Evolutionary conservation across 2,113 vertebrate species (phyloP).

Genomic region (Xyrauchen texanus): DNA sequence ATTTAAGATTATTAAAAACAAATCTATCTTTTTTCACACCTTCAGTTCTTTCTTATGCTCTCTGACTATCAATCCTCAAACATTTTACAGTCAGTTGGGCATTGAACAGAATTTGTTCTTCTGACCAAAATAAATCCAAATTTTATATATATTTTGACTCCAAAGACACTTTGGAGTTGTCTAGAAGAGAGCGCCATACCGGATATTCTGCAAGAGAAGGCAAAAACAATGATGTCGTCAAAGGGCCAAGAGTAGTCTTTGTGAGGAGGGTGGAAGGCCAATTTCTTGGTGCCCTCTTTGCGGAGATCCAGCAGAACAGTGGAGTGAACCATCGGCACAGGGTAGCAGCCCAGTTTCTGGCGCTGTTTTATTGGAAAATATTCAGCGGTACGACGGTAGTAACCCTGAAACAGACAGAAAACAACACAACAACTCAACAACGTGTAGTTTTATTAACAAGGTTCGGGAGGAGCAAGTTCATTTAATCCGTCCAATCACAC

Average conservation of each 20-base stretch:
- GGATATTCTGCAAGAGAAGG: constrained; percentile 86
- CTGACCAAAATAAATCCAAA: constrained; percentile 7
- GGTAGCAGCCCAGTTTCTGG: constrained; percentile 83
- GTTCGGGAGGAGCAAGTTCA: too few relatives aligned
- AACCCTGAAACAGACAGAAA: constrained; percentile 76
- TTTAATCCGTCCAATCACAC: too few relatives aligned
- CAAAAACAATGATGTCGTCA: constrained; percentile 93
- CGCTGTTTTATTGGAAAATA: constrained; percentile 95
- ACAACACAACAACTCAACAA: background rate
- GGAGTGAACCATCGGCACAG: constrained; percentile 91
- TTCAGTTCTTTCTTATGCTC: too few relatives aligned
- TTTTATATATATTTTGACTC: too few relatives aligned
- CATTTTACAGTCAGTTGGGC: too few relatives aligned
- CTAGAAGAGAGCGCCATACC: constrained; percentile 68
- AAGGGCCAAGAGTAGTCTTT: constrained; percentile 93
- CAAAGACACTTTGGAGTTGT: background rate
- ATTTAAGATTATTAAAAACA: background rate
- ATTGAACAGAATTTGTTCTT: background rate
- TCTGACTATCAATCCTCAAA: too few relatives aligned
- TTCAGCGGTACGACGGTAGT: constrained; percentile 89
- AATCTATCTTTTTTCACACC: too few relatives aligned
- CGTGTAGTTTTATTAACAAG: background rate
- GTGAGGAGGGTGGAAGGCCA: constrained; percentile 91
- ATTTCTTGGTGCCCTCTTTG: constrained; percentile 75
- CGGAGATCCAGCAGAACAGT: constrained; percentile 86